Conservation (phyloP, 2,113 vertebrate genomes). For the Chamaea fasciata region DNA sequence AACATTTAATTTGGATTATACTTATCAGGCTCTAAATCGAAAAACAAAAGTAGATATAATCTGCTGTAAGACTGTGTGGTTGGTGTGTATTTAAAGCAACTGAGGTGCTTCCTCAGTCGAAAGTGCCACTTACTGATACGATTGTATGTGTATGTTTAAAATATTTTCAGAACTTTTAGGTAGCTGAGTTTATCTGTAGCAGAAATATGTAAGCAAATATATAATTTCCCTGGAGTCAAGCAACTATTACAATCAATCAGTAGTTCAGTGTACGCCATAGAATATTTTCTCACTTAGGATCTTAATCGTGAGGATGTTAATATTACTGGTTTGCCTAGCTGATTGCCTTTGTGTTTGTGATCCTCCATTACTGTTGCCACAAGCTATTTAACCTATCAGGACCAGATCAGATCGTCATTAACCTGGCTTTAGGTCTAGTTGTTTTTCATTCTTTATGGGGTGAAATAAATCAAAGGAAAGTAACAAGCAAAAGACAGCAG, state of each 20-base stretch:
- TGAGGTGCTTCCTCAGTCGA: background rate
- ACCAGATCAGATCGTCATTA: constrained; percentile 67
- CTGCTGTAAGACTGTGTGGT: background rate
- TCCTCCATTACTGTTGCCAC: constrained; percentile 70
- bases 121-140: background rate
- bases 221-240: constrained; percentile 66
- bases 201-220: constrained; percentile 71
- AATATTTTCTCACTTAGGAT: constrained; percentile 77
- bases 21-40: background rate
- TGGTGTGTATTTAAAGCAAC: background rate
- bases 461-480: background rate
- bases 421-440: constrained; percentile 62
- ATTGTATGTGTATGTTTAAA: background rate
- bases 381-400: constrained; percentile 71
- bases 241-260: constrained; percentile 66
- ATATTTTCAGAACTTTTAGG: constrained; percentile 71
- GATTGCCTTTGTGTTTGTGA: constrained; percentile 77
- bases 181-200: constrained; percentile 64
- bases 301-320: constrained; percentile 71
- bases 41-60: background rate
- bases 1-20: constrained; percentile 31
- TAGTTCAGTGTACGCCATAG: constrained; percentile 54
- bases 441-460: constrained; percentile 19
- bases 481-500: background rate
- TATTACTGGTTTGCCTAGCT: constrained; percentile 67